Evolutionary conservation across 1,140 invertebrate genomes (phyloP).

Genomic region (Drosophila kepulauana): DNA sequence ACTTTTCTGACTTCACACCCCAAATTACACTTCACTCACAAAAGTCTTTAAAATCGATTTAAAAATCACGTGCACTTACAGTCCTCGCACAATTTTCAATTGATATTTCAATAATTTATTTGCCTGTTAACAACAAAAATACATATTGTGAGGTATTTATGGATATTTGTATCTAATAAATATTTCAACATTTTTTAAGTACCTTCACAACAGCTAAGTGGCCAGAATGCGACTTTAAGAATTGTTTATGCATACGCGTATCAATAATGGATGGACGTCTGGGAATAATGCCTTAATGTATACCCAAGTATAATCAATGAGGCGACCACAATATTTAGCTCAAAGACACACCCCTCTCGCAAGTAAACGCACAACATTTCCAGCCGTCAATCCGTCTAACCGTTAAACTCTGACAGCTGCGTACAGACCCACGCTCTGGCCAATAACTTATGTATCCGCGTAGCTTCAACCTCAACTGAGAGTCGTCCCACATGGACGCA

Average conservation of each 20-base stretch:
- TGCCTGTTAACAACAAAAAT: not conserved
- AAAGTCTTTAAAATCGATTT: not conserved
- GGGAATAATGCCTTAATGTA: slow-evolving; percentile 8
- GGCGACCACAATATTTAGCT: slow-evolving; percentile 37
- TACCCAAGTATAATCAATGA: slow-evolving; percentile 26
- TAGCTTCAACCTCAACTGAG: slow-evolving; percentile 3
- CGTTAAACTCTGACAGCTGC: slow-evolving; percentile 23
- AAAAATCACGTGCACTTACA: not conserved
- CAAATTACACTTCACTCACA: not conserved
- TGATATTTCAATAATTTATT: not conserved
- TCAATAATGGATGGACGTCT: slow-evolving; percentile 17
- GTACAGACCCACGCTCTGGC: slow-evolving; percentile 8
- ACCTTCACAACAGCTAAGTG: not conserved
- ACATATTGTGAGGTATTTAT: not conserved
- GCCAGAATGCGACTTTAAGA: not conserved
- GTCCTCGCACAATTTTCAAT: not conserved
- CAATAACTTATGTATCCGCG: slow-evolving; percentile 5
- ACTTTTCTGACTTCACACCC: not conserved
- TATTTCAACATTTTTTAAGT: not conserved
- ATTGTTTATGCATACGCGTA: not conserved
- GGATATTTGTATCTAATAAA: not conserved
- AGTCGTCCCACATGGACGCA: slow-evolving; percentile 19
- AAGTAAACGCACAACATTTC: not conserved
- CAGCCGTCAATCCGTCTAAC: not conserved
- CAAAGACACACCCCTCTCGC: slow-evolving; percentile 12